Evolutionary conservation across 2,888 invertebrate genomes (phyloP).

Genomic region (Eueremaeus valkanovi): DNA sequence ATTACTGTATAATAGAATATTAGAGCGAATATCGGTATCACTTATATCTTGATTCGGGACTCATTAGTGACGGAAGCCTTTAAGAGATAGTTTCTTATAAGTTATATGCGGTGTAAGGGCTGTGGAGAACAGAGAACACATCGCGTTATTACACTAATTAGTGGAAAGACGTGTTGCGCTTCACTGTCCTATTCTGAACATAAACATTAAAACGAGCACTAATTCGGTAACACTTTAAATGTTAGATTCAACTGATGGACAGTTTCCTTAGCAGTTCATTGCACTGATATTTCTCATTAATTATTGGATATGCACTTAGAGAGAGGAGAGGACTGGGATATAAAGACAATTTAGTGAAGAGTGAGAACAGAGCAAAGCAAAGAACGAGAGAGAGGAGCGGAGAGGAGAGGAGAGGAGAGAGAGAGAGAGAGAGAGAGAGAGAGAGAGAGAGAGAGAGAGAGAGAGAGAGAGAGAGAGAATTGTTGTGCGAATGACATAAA

Average conservation of each 20-base stretch:
- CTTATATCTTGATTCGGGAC: constrained; percentile 23
- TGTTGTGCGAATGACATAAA: background rate
- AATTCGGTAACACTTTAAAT: too few relatives aligned
- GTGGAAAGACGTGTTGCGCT: background rate
- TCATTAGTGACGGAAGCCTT: constrained; percentile 36
- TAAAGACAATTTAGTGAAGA: constrained; percentile 22
- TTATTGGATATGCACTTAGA: background rate
- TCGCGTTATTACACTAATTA: constrained; percentile 25
- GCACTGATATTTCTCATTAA: constrained; percentile 32
- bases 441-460: background rate
- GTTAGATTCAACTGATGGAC: constrained; percentile 22
- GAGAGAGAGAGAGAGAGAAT: too few relatives aligned
- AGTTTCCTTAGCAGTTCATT: constrained; percentile 35
- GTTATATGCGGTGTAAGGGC: background rate
- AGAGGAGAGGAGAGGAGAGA: too few relatives aligned
- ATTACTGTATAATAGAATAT: too few relatives aligned
- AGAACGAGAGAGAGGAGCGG: too few relatives aligned
- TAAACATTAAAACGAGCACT: background rate
- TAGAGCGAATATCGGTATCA: background rate
- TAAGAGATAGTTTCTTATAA: too few relatives aligned
- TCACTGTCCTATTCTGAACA: constrained; percentile 25
- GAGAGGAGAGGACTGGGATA: too few relatives aligned
- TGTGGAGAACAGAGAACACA: background rate
- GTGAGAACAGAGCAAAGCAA: background rate
- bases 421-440: too few relatives aligned